Conservation (phyloP, 2,888 invertebrate species). For the Bombyx huttoni region DNA sequence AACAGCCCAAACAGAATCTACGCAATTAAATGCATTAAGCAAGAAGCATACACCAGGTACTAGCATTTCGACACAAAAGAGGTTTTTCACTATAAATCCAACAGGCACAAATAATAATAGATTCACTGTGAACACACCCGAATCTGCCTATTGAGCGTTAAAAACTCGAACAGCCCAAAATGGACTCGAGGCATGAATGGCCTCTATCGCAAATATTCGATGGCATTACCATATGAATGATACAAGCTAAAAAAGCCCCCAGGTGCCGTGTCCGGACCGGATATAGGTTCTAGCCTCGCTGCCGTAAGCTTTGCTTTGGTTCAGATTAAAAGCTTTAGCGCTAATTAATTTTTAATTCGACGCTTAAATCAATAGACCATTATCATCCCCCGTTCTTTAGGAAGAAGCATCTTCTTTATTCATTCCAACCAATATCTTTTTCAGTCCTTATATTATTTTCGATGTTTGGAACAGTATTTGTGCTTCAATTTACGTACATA, state of each 20-base stretch:
- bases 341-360: neutral
- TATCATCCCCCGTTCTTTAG: too few relatives aligned
- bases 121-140: neutral
- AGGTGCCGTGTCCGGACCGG: conserved; percentile 46
- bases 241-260: conserved; percentile 46
- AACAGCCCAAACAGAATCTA: conserved; percentile 1
- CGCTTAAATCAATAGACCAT: too few relatives aligned
- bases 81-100: conserved; percentile 4
- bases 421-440: too few relatives aligned
- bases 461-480: too few relatives aligned
- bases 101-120: conserved; percentile 1
- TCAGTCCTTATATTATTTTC: too few relatives aligned
- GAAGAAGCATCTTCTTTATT: too few relatives aligned
- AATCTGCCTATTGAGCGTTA: conserved; percentile 3
- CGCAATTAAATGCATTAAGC: too few relatives aligned
- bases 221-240: conserved; percentile 63
- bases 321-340: conserved; percentile 7
- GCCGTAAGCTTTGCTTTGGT: conserved; percentile 9
- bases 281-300: conserved; percentile 40
- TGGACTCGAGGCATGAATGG: neutral
- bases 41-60: too few relatives aligned
- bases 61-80: too few relatives aligned
- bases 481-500: too few relatives aligned
- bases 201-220: conserved; percentile 31
- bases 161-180: conserved; percentile 4